Evolutionary conservation across 2,888 invertebrate species (phyloP), one percentile per base, ranked within the genome.

Genomic region (Oscheius sp.): DNA sequence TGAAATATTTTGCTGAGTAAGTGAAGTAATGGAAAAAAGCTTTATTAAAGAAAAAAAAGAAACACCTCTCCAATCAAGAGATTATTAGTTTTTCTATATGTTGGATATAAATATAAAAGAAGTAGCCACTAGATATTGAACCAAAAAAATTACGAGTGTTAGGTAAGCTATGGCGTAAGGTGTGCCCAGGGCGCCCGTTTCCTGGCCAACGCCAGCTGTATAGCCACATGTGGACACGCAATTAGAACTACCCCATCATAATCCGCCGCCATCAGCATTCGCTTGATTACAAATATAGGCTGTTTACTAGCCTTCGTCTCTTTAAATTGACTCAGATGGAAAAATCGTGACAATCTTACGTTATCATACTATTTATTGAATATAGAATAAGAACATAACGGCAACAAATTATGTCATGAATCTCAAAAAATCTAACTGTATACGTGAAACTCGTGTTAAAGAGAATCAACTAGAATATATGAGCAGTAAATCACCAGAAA

Each of bases 181-280:
- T 41, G 44, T 59, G 59, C 44, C 59, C 24, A 6, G 24, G 59
- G 59, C 59, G 59, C 44, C 59, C 59, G 59, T 59, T 59, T 41
- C 59, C 59, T 59, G 59, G 59, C 59, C 59, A 59, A 59, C 59
- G 59, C 59, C 59, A 59, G 59, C 59, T 59, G 59, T 41, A 59
- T 59, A 26, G 59, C 59, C 54, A 14, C 38, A 38, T 41, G 41
- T 59, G 59, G 59, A 59, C 44, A 44, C 24, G 59, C 59, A 59
- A 59, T 59, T 59, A 59, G 59, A 59, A 59, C 59, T 41, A 44
- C 59, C 59, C 26, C 22, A 59, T n/a, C 59, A 44, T 59, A 59
- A 59, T 59, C 59, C 59, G 59, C 26, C 41, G 44, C 59, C 38
- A 57, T 51, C 51, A 51, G 51, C 51, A 5, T 33, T 22, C 32